Evolutionary conservation across 2,888 invertebrate genomes (phyloP).

Genomic region (Sarcophaga variegata): DNA sequence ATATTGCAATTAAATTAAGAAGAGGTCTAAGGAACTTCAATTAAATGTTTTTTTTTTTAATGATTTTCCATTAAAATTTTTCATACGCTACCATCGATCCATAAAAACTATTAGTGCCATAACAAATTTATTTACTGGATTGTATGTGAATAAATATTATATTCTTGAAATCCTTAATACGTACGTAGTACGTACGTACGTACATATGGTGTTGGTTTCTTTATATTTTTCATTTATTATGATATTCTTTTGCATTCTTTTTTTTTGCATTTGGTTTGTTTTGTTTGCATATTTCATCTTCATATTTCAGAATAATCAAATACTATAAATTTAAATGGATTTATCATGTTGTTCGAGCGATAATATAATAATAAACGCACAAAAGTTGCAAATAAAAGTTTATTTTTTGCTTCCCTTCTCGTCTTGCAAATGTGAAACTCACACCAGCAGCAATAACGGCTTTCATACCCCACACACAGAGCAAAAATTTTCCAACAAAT

Average conservation of each 20-base stretch:
- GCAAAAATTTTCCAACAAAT: not conserved
- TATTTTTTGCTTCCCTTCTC: not conserved
- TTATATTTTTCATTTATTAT: not conserved
- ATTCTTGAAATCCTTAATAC: too few relatives aligned
- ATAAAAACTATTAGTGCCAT: slow-evolving; percentile 24
- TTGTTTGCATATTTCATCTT: slow-evolving; percentile 52
- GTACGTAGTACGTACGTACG: too few relatives aligned
- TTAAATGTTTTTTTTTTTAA: too few relatives aligned
- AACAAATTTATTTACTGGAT: too few relatives aligned
- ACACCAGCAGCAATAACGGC: not conserved
- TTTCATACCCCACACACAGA: slow-evolving; percentile 26
- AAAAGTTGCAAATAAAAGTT: slow-evolving; percentile 1
- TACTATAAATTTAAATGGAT: slow-evolving; percentile 65
- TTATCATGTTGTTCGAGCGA: slow-evolving; percentile 62
- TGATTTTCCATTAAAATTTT: too few relatives aligned
- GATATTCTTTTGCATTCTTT: not conserved
- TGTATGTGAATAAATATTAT: too few relatives aligned
- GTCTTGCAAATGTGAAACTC: slow-evolving; percentile 2
- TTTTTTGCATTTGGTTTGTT: not conserved
- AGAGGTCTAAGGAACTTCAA: too few relatives aligned
- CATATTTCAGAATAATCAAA: slow-evolving; percentile 57
- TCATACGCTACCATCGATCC: not conserved
- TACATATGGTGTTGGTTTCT: not conserved
- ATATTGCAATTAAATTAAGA: too few relatives aligned
- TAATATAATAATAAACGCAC: slow-evolving; percentile 54